phyloP scores from a whole-genome alignment of 2,888 invertebrate genomes.

The Dioctria rufipes region DNA sequence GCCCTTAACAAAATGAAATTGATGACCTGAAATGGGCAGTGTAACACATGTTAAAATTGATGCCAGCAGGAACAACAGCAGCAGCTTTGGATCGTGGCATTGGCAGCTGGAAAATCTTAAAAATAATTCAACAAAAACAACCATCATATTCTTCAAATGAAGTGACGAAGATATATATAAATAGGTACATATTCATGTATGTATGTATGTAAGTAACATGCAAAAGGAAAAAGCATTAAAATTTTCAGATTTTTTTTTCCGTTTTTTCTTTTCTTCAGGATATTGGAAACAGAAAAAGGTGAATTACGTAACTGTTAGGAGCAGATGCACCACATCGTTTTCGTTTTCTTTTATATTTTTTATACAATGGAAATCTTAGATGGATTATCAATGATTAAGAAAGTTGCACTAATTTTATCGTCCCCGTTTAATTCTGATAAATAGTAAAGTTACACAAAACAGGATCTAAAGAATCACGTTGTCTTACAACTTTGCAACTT shows the following conservation, averaged over 20 bases:
- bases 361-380: too few species aligned
- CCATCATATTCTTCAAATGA: slow-evolving; percentile 24
- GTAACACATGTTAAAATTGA: slow-evolving; percentile 2
- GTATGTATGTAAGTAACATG: too few species aligned
- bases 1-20: slow-evolving; percentile 34
- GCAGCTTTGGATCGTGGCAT: slow-evolving; percentile 33
- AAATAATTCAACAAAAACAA: slow-evolving; percentile 2
- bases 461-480: too few species aligned
- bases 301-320: neutral
- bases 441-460: too few species aligned
- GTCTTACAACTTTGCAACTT: too few species aligned
- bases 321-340: neutral
- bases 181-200: neutral
- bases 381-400: too few species aligned
- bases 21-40: slow-evolving; percentile 22
- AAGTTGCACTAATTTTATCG: too few species aligned
- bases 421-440: too few species aligned
- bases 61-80: neutral
- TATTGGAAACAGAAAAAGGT: neutral
- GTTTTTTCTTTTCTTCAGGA: neutral
- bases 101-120: slow-evolving; percentile 42
- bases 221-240: neutral
- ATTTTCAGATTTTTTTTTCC: neutral
- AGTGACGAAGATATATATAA: slow-evolving; percentile 1
- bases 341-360: too few species aligned